phyloP scores from a whole-genome alignment of 2,888 invertebrate genomes.

The Sclerodermus sp. region DNA sequence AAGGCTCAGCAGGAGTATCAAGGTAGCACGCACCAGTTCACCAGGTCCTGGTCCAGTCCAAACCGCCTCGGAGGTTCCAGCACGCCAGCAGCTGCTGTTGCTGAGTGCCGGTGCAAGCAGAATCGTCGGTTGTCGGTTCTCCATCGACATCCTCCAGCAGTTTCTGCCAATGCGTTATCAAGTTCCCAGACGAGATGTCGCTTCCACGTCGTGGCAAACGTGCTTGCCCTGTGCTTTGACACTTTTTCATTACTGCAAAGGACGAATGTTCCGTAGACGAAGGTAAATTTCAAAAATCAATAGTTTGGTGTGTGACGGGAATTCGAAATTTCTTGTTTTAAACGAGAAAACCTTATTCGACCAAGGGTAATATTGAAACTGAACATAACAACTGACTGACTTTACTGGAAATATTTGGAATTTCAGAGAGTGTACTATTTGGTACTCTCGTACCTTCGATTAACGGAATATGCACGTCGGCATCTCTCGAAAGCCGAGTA shows the following conservation, averaged over 20 bases:
- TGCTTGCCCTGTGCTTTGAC: constrained; percentile 3
- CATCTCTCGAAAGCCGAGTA: too few relatives aligned
- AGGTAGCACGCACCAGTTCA: constrained; percentile 75
- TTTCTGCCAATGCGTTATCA: background rate
- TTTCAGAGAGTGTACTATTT: too few relatives aligned
- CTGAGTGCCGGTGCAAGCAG: constrained; percentile 78
- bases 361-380: too few relatives aligned
- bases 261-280: too few relatives aligned
- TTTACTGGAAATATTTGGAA: too few relatives aligned
- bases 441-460: too few relatives aligned
- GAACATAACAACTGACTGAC: too few relatives aligned
- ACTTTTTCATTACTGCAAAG: constrained; percentile 12
- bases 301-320: too few relatives aligned
- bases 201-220: constrained; percentile 17
- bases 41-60: constrained; percentile 67
- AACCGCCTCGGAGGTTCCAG: constrained; percentile 62
- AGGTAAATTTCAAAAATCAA: too few relatives aligned
- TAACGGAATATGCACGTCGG: too few relatives aligned
- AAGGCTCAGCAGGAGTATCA: constrained; percentile 75
- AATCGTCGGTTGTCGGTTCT: constrained; percentile 71
- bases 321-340: too few relatives aligned
- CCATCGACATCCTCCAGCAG: constrained; percentile 59
- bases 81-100: constrained; percentile 82
- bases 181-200: constrained; percentile 21
- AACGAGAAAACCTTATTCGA: too few relatives aligned